These are phyloP conservation scores for Lepus americanus DNA, from an alignment of 2,113 vertebrate genomes.

Conservation along the genomic window DNA sequence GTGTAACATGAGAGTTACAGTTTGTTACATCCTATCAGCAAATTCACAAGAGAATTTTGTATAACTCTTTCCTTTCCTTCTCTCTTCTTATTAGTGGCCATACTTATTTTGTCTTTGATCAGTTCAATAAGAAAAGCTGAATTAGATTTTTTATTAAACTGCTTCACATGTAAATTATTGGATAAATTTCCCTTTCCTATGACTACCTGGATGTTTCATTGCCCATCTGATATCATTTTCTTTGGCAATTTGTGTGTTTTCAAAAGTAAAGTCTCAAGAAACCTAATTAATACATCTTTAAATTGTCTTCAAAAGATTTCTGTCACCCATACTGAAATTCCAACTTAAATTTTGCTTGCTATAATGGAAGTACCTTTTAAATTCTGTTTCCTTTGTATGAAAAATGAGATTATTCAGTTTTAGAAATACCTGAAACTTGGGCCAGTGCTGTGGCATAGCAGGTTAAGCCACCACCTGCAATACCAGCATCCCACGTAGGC, in stretches of 20 bases:
- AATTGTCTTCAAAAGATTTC: slow-evolving; percentile 20
- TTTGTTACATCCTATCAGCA: neutral
- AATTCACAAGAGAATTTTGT: neutral
- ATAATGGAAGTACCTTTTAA: neutral
- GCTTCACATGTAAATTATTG: slow-evolving; percentile 69
- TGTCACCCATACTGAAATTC: slow-evolving; percentile 24
- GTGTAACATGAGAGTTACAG: neutral
- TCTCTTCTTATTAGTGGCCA: neutral
- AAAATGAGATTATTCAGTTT: slow-evolving; percentile 46
- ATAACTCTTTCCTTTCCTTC: neutral
- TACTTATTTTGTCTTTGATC: slow-evolving; percentile 31
- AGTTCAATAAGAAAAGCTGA: slow-evolving; percentile 62
- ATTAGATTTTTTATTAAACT: slow-evolving; percentile 71
- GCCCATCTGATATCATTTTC: slow-evolving; percentile 50
- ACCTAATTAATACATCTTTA: slow-evolving; percentile 10
- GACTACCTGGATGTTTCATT: slow-evolving; percentile 71
- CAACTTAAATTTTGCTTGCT: slow-evolving; percentile 10
- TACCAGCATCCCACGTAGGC: too few species aligned
- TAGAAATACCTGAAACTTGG: neutral
- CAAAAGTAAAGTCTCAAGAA: slow-evolving; percentile 12
- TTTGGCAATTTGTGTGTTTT: slow-evolving; percentile 70
- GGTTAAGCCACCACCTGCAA: too few species aligned
- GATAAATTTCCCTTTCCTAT: slow-evolving; percentile 70
- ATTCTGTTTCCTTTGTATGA: slow-evolving; percentile 2
- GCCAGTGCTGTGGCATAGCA: too few species aligned